Evolutionary conservation across 2,888 invertebrate species (phyloP).

Genomic region (Lottia gigantea): DNA sequence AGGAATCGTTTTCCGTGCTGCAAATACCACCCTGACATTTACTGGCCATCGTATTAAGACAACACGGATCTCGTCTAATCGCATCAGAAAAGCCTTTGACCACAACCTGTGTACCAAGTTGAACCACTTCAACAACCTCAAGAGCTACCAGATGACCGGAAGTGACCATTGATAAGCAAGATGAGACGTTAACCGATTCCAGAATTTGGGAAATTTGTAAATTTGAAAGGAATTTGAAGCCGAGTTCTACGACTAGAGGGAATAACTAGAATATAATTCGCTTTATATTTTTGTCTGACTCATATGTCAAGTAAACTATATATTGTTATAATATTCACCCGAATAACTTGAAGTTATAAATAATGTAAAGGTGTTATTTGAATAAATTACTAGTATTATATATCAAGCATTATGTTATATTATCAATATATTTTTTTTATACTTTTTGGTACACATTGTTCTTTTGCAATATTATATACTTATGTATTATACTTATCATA

Average conservation of each 20-base stretch:
- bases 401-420: no score
- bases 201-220: not conserved
- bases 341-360: not conserved
- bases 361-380: not conserved
- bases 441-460: no score
- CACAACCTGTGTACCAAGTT: slow-evolving; percentile 15
- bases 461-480: no score
- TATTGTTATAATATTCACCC: not conserved
- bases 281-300: not conserved
- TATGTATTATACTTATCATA: no score
- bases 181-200: not conserved
- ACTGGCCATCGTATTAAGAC: slow-evolving; percentile 22
- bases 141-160: slow-evolving; percentile 14
- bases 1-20: slow-evolving; percentile 25
- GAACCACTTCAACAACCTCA: not conserved
- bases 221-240: not conserved
- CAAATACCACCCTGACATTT: slow-evolving; percentile 50
- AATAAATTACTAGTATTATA: not conserved
- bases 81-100: slow-evolving; percentile 4
- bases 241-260: no score
- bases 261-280: not conserved
- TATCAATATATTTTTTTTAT: no score
- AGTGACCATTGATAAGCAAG: not conserved
- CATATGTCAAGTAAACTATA: not conserved
- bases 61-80: slow-evolving; percentile 16